Conservation (phyloP, 2,113 vertebrate genomes). For the Ailurus styani region DNA sequence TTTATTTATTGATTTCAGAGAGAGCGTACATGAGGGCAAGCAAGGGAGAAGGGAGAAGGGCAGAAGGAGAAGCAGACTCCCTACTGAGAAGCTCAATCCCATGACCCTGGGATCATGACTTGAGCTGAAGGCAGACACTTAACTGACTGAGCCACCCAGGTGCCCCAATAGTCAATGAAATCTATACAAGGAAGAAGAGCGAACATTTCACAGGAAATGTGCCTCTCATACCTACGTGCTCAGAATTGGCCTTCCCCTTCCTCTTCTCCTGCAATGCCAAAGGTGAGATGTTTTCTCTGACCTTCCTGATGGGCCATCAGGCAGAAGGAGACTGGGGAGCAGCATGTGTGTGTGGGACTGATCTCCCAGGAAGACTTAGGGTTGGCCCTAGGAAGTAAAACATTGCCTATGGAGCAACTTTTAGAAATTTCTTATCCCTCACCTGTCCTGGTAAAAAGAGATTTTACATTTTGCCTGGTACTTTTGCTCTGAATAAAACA, state of each 20-base stretch:
- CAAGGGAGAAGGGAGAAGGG: too few species aligned
- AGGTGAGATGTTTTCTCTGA: neutral
- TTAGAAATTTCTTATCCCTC: neutral
- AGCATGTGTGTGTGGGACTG: neutral
- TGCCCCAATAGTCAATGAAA: neutral
- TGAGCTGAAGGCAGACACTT: neutral
- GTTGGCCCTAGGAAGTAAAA: neutral
- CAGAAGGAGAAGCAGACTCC: neutral
- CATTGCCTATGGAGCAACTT: neutral
- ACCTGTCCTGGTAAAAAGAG: neutral
- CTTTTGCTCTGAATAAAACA: neutral
- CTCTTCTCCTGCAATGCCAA: neutral
- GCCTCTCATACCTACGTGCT: neutral
- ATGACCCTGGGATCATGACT: neutral
- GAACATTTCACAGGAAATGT: neutral
- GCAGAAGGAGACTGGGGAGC: neutral
- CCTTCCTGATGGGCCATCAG: neutral
- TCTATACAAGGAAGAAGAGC: neutral
- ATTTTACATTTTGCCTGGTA: neutral
- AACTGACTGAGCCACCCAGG: neutral
- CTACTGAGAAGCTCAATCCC: neutral
- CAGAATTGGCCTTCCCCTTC: neutral
- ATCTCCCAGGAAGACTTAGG: neutral
- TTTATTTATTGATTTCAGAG: neutral
- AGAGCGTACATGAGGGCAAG: too few species aligned